Conservation (phyloP, 2,113 vertebrate genomes). For the Nipponia nippon region DNA sequence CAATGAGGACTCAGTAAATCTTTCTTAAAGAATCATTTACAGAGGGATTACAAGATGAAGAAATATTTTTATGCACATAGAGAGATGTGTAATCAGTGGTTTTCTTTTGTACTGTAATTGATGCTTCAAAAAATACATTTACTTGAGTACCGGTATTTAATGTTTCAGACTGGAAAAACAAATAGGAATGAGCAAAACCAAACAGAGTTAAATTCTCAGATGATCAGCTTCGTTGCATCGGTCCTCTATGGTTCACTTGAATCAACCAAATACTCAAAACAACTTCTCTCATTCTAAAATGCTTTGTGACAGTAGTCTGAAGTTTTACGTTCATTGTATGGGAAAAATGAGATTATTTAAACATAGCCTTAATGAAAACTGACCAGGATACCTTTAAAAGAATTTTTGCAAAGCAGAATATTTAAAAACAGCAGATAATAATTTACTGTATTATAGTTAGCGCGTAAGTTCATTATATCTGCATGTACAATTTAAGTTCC, state of each 20-base stretch:
- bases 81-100: slow-evolving; percentile 6
- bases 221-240: slow-evolving; percentile 18
- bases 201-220: slow-evolving; percentile 29
- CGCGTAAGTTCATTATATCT: neutral
- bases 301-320: neutral
- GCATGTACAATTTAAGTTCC: neutral
- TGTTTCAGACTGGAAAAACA: slow-evolving; percentile 30
- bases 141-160: neutral
- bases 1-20: slow-evolving; percentile 13
- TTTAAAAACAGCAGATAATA: neutral
- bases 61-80: neutral
- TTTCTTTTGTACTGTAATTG: slow-evolving; percentile 6
- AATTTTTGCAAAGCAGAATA: neutral
- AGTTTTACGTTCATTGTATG: neutral
- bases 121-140: slow-evolving; percentile 18
- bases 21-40: neutral
- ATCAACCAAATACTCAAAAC: slow-evolving; percentile 9
- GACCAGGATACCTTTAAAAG: neutral
- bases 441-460: neutral
- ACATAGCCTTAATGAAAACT: neutral
- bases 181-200: slow-evolving; percentile 9
- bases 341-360: slow-evolving; percentile 34
- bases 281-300: slow-evolving; percentile 23
- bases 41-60: neutral
- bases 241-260: neutral